A percentile compares a stretch with the other conserved stretches of the same genome.
phyloP scores from a whole-genome alignment of 1,140 invertebrate genomes.

The Megathymus violae region DNA sequence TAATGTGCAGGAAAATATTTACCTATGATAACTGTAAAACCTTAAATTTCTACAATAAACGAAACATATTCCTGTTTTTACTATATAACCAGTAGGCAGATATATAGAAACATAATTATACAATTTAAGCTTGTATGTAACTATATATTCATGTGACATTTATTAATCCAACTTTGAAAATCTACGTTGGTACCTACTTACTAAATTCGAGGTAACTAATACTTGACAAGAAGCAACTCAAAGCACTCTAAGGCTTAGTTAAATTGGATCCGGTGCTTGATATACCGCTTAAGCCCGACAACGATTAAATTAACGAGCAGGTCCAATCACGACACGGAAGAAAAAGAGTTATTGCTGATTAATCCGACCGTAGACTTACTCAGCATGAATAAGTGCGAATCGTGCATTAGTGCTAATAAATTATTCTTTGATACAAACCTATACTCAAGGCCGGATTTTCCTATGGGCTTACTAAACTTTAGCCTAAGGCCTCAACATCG shows the following conservation, averaged over 20 bases:
- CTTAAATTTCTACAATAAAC: no score
- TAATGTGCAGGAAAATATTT: no score
- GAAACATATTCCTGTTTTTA: no score
- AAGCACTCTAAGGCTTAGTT: not conserved
- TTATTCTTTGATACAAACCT: conserved; percentile 1
- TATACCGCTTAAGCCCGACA: conserved; percentile 8
- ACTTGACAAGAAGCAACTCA: not conserved
- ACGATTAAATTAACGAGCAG: conserved; percentile 12
- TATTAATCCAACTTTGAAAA: no score
- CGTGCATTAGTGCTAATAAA: not conserved
- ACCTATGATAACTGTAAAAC: no score
- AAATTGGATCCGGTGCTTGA: conserved; percentile 14
- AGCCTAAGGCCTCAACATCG: no score
- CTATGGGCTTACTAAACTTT: no score
- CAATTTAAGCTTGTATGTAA: no score
- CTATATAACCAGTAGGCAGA: no score
- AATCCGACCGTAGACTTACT: conserved; percentile 2
- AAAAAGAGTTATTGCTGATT: conserved; percentile 26
- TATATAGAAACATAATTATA: no score
- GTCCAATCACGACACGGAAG: conserved; percentile 26
- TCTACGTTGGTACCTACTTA: not conserved
- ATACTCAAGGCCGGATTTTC: no score
- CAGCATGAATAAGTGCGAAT: not conserved
- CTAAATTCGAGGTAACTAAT: not conserved
- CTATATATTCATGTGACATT: no score